Conservation (phyloP, 2,797 vertebrate species). For the Sebastes vulpes region DNA sequence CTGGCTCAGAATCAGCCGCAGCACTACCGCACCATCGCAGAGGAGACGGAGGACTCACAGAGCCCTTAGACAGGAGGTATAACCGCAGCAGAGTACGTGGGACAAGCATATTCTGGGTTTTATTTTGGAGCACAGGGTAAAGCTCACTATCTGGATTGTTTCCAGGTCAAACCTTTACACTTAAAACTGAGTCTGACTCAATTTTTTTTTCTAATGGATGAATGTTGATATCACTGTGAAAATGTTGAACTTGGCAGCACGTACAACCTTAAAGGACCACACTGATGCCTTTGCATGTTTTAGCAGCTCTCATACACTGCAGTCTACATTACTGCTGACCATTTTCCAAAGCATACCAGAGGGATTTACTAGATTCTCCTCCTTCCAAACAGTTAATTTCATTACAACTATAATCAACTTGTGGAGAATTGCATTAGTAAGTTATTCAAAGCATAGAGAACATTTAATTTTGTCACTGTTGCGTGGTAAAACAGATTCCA, state of each 20-base stretch:
- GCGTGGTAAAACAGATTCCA: neutral
- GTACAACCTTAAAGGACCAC: neutral
- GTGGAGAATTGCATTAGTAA: neutral
- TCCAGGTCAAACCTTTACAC: neutral
- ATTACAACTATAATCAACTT: neutral
- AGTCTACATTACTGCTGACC: neutral
- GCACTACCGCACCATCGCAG: conserved; percentile 74
- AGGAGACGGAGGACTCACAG: conserved; percentile 38
- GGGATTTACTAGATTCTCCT: neutral
- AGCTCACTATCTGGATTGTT: neutral
- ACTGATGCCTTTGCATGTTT: neutral
- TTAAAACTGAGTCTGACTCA: neutral
- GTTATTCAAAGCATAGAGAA: neutral
- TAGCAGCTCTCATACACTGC: neutral
- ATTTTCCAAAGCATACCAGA: neutral
- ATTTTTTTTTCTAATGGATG: neutral
- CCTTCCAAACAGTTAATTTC: neutral
- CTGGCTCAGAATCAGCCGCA: conserved; percentile 77
- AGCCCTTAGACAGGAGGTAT: neutral
- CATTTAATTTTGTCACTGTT: neutral
- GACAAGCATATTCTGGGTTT: neutral
- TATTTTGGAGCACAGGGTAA: neutral
- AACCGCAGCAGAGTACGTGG: neutral
- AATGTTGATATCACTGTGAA: conserved; percentile 1
- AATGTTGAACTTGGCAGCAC: neutral